phyloP scores from a whole-genome alignment of 2,797 vertebrate genomes.

The Neoniphon sammara region DNA sequence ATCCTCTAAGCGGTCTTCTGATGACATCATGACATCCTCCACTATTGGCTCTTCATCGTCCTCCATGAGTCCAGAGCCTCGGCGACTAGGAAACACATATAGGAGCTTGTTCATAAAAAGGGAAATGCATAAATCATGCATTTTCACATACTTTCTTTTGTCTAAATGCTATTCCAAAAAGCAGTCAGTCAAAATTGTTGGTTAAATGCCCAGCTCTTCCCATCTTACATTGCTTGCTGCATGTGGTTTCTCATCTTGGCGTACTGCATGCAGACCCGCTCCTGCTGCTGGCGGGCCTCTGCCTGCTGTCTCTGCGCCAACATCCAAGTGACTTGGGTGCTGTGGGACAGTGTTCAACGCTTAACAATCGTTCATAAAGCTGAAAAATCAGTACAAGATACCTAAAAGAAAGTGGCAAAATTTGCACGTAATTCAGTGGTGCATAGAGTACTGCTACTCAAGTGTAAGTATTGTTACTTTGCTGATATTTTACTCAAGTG shows the following conservation, averaged over 20 bases:
- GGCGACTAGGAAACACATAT: slow-evolving; percentile 82
- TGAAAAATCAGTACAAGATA: not conserved
- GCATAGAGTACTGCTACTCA: too few species aligned
- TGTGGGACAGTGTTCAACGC: slow-evolving; percentile 58
- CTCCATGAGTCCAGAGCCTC: slow-evolving; percentile 95
- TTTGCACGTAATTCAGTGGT: not conserved
- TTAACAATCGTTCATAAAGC: slow-evolving; percentile 8
- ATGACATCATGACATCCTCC: slow-evolving; percentile 99
- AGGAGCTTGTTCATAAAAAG: slow-evolving; percentile 8
- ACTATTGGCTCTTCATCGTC: slow-evolving; percentile 98
- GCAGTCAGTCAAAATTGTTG: too few species aligned
- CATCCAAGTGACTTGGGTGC: slow-evolving; percentile 98
- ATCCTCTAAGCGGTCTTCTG: slow-evolving; percentile 95
- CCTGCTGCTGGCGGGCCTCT: slow-evolving; percentile 93
- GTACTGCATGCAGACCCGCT: slow-evolving; percentile 91
- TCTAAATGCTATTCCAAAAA: not conserved
- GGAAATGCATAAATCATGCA: not conserved
- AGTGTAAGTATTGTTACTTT: too few species aligned
- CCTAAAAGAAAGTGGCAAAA: not conserved
- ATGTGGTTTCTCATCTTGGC: slow-evolving; percentile 97
- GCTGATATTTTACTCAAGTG: too few species aligned
- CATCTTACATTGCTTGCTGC: slow-evolving; percentile 93
- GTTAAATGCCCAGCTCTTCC: not conserved
- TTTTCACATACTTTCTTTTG: not conserved
- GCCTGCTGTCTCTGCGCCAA: slow-evolving; percentile 96